Percentiles rank a stretch among this genome's conserved stretches.
Evolutionary conservation across 2,113 vertebrate genomes (phyloP).

Genomic region (Phainopepla nitens): DNA sequence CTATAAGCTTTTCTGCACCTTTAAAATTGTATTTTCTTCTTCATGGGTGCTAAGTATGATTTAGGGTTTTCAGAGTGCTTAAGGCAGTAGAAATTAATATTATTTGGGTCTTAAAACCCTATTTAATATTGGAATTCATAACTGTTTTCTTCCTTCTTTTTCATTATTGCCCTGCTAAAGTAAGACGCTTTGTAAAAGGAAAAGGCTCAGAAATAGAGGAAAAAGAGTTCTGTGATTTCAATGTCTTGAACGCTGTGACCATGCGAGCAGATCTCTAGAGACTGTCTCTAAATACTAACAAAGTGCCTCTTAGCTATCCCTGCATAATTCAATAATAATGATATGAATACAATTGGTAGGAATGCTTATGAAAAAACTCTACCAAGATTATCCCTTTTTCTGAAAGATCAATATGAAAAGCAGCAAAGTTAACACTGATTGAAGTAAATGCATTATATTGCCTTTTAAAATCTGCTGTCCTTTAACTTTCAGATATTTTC

Average conservation of each 20-base stretch:
- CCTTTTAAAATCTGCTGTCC: background rate
- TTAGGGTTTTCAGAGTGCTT: background rate
- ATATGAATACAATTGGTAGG: background rate
- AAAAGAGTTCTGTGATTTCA: background rate
- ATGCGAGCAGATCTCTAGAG: background rate
- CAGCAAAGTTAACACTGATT: background rate
- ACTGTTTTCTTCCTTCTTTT: background rate
- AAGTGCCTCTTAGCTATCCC: background rate
- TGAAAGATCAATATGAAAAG: background rate
- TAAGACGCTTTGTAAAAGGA: background rate
- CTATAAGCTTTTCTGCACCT: background rate
- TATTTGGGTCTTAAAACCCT: background rate
- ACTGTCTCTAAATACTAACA: background rate
- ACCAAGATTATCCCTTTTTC: background rate
- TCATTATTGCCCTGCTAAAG: background rate
- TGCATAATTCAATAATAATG: background rate
- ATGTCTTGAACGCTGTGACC: background rate
- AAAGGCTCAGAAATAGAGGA: background rate
- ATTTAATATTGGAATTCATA: background rate
- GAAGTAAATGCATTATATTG: background rate
- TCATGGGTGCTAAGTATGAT: background rate
- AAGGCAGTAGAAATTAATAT: background rate
- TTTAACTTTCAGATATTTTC: background rate
- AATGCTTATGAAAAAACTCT: background rate
- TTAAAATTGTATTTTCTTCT: background rate